A percentile compares a stretch with the other conserved stretches of the same genome.
Conservation (phyloP, 2,888 invertebrate genomes). For the Argyresthia goedartella region DNA sequence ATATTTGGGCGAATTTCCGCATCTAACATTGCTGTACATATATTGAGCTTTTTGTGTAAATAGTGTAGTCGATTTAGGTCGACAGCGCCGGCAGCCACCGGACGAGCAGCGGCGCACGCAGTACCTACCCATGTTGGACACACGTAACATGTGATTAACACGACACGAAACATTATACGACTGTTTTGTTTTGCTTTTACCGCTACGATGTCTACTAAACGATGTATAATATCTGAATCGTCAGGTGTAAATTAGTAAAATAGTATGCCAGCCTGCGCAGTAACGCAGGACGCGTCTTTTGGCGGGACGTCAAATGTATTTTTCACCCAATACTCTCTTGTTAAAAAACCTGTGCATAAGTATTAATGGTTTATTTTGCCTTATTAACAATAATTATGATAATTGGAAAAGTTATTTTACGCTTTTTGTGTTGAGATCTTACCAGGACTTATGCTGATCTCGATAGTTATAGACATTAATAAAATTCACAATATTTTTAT, state of each 20-base stretch:
- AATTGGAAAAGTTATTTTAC: constrained; percentile 32
- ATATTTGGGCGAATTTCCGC: constrained; percentile 59
- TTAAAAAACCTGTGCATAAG: constrained; percentile 54
- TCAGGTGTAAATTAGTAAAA: constrained; percentile 40
- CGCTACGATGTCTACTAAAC: constrained; percentile 68
- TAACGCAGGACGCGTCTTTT: constrained; percentile 40
- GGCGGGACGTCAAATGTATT: constrained; percentile 61
- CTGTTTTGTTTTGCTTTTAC: constrained; percentile 68
- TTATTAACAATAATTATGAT: constrained; percentile 48
- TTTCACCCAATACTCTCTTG: constrained; percentile 70
- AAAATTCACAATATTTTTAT: constrained; percentile 21
- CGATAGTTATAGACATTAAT: constrained; percentile 24
- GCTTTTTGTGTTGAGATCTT: constrained; percentile 61
- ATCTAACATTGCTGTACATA: constrained; percentile 69
- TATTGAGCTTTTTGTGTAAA: constrained; percentile 69
- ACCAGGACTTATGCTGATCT: constrained; percentile 37
- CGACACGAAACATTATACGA: constrained; percentile 53
- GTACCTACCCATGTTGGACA: constrained; percentile 11
- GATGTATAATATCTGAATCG: constrained; percentile 29
- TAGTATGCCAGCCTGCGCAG: constrained; percentile 26
- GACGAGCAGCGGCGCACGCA: too few species aligned
- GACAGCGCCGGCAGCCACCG: constrained; percentile 15
- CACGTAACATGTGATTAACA: constrained; percentile 67
- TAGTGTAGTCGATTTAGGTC: constrained; percentile 44
- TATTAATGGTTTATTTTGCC: constrained; percentile 41